Conservation (phyloP, 2,797 vertebrate genomes). For the Cyclura pinguis region DNA sequence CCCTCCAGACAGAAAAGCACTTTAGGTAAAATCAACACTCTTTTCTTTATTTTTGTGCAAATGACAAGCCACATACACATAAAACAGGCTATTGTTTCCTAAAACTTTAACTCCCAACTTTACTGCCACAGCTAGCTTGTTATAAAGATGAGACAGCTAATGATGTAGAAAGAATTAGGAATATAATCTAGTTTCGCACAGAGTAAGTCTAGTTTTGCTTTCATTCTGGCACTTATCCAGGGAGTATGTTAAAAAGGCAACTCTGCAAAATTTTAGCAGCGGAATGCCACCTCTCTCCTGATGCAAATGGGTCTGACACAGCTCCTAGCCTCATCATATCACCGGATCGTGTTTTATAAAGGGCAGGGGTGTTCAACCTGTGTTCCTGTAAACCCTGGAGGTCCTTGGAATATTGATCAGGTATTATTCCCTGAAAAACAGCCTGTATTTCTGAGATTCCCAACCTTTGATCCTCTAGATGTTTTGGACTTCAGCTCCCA, state of each 20-base stretch:
- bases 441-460: neutral
- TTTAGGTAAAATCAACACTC: constrained; percentile 73
- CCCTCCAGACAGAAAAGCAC: constrained; percentile 75
- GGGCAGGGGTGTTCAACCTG: neutral
- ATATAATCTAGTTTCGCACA: constrained; percentile 10
- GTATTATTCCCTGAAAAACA: neutral
- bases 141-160: constrained; percentile 38
- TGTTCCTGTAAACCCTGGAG: neutral
- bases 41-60: constrained; percentile 64
- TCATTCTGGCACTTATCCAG: constrained; percentile 13
- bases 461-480: neutral
- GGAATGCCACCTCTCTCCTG: neutral
- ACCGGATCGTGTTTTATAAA: too few species aligned
- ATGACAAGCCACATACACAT: constrained; percentile 63
- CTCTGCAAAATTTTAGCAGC: neutral
- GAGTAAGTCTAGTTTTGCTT: constrained; percentile 18
- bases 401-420: neutral
- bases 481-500: neutral
- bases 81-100: constrained; percentile 58
- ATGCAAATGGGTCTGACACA: neutral
- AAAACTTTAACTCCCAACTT: constrained; percentile 66
- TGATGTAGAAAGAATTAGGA: constrained; percentile 54
- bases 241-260: constrained; percentile 6
- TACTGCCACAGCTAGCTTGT: constrained; percentile 59
- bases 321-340: too few species aligned